These are phyloP conservation scores for Coptodon bakossiorum DNA, from an alignment of 2,113 vertebrate genomes.

Conservation along the genomic window DNA sequence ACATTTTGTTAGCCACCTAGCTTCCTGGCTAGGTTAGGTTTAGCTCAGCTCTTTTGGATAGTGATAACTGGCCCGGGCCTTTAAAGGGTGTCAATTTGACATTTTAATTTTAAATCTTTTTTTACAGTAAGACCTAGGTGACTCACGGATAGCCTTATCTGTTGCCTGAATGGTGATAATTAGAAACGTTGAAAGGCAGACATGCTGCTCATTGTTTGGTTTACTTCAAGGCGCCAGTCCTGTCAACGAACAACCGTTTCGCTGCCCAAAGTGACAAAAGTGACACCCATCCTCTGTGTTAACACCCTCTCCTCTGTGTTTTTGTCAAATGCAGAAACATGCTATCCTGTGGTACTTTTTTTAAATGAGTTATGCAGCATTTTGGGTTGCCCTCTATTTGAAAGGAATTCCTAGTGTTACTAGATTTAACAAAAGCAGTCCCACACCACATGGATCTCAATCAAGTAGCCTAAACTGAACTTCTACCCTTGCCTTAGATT, in stretches of 20 bases:
- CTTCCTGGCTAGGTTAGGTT: not conserved
- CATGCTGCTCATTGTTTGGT: slow-evolving; percentile 22
- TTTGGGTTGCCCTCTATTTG: not conserved
- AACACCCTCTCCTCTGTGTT: not conserved
- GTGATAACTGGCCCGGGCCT: not conserved
- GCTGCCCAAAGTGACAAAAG: not conserved
- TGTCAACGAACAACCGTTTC: not conserved
- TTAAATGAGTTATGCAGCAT: not conserved
- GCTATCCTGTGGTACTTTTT: not conserved
- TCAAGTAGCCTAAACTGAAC: not conserved
- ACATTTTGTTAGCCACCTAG: slow-evolving; percentile 21
- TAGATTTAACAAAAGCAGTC: not conserved
- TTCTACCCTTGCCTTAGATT: too few relatives aligned
- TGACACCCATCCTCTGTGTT: not conserved
- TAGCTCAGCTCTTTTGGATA: not conserved
- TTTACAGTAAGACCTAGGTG: not conserved
- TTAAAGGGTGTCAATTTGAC: not conserved
- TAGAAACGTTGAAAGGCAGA: not conserved
- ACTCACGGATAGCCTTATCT: not conserved
- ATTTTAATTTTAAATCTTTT: not conserved
- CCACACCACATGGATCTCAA: not conserved
- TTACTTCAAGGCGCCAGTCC: slow-evolving; percentile 9
- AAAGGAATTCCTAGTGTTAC: not conserved
- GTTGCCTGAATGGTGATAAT: not conserved
- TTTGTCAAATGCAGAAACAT: not conserved